Evolutionary conservation across 1,140 invertebrate species (phyloP).

Genomic region (Hyposmocoma kahamanoa): DNA sequence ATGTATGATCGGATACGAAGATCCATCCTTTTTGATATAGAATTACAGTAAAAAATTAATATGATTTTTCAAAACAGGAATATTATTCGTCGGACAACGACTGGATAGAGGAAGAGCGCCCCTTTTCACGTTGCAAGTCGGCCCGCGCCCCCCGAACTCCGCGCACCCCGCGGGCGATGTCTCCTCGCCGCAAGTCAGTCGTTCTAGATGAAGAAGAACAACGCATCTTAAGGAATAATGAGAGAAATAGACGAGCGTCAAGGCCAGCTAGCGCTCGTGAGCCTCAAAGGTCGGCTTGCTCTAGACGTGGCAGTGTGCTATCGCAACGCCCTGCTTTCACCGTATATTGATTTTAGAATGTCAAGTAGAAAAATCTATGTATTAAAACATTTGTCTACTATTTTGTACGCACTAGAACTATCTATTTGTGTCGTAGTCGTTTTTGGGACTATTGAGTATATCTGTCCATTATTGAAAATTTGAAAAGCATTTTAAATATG

Average conservation of each 20-base stretch:
- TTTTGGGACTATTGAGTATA: too few relatives aligned
- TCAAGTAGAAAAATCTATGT: too few relatives aligned
- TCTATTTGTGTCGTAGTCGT: too few relatives aligned
- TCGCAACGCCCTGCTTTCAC: slow-evolving; percentile 56
- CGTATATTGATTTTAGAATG: slow-evolving; percentile 55
- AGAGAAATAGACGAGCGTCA: slow-evolving; percentile 31
- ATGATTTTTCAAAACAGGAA: slow-evolving; percentile 29
- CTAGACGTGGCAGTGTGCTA: slow-evolving; percentile 36
- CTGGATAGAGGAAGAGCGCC: slow-evolving; percentile 45
- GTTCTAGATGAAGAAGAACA: slow-evolving; percentile 21
- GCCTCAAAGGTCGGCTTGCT: slow-evolving; percentile 34
- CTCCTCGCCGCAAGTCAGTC: slow-evolving; percentile 30
- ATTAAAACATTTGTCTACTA: too few relatives aligned
- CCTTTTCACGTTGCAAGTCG: slow-evolving; percentile 47
- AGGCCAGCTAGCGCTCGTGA: slow-evolving; percentile 43
- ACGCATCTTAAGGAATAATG: slow-evolving; percentile 27
- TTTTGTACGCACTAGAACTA: too few relatives aligned
- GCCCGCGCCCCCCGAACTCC: slow-evolving; percentile 43
- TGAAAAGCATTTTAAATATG: too few relatives aligned
- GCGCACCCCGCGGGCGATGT: slow-evolving; percentile 39
- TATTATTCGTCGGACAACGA: slow-evolving; percentile 44
- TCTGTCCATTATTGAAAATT: too few relatives aligned
- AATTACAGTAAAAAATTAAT: too few relatives aligned
- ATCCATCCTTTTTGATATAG: too few relatives aligned
- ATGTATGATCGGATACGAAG: too few relatives aligned